Evolutionary conservation across 2,888 invertebrate genomes (phyloP).

Genomic region (Dastarcus helophoroides): DNA sequence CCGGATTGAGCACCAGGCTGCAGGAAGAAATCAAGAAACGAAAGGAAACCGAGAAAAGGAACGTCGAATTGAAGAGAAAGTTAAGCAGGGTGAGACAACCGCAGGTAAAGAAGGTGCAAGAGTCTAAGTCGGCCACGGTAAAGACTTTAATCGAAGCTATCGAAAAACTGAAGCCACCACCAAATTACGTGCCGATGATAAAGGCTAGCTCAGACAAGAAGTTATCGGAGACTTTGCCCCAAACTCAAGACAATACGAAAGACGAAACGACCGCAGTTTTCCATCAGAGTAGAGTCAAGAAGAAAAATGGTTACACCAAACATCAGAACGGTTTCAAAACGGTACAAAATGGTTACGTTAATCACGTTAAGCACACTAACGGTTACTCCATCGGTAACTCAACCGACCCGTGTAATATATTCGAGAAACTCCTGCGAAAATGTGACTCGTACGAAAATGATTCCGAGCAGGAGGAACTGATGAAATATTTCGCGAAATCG

Average conservation of each 20-base stretch:
- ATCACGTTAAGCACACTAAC: slow-evolving; percentile 4
- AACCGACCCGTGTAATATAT: no score
- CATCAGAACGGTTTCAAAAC: no score
- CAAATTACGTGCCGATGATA: slow-evolving; percentile 2
- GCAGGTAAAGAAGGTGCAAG: not conserved
- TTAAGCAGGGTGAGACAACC: slow-evolving; percentile 27
- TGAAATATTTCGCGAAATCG: no score
- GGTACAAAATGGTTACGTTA: no score
- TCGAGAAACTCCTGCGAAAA: slow-evolving; percentile 4
- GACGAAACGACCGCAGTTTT: no score
- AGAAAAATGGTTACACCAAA: no score
- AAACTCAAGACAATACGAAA: no score
- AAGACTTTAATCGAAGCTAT: slow-evolving; percentile 7
- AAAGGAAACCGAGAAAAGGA: slow-evolving; percentile 50
- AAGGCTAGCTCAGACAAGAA: no score
- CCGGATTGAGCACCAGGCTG: slow-evolving; percentile 44
- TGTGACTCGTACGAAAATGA: not conserved
- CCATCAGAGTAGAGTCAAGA: no score
- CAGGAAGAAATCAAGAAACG: slow-evolving; percentile 50
- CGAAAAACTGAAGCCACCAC: slow-evolving; percentile 5
- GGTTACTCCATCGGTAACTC: no score
- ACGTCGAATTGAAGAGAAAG: slow-evolving; percentile 48
- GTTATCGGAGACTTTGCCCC: no score
- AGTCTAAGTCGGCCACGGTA: not conserved
- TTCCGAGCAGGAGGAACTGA: not conserved